Evolutionary conservation across 1,140 invertebrate genomes (phyloP), one percentile per base, ranked within the genome.

Genomic region (Ylistrum balloti): DNA sequence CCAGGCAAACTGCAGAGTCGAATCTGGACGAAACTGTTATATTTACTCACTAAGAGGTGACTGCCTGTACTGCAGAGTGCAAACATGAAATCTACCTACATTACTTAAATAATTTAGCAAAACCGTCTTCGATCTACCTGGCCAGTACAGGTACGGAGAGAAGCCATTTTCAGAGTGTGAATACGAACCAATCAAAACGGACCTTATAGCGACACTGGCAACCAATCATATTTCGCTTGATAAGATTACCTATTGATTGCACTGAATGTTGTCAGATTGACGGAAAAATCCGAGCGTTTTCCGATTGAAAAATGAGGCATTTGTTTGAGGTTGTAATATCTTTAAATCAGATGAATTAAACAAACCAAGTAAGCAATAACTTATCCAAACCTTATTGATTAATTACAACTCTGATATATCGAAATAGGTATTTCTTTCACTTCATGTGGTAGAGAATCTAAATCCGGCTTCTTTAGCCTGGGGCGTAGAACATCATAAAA

Each of bases 91-190:
- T 74, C n/a, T 74, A 74, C 22, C 56, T 74, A 74, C 56, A 74
- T 28, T 0, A 74, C n/a, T 74, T 74, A n/a, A 74, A 74, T 74
- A 28, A 74, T 74, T 28, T 74, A 74, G 56, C 56, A 74, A 11
- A 74, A 74, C 56, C 56, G 56, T 74, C 22, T 74, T n/a, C 56
- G 56, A 74, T 74, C 22, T 74, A 74, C 56, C 56, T 74, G 56
- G 56, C 56, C 56, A 74, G 56, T 7, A 74, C 56, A 74, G 56
- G 56, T 74, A 74, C 0, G 56, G 56, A 74, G 56, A 74, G 56
- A 74, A 74, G 56, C 56, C 56, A 74, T 74, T 74, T 74, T 74
- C 56, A 74, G 56, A 74, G 56, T 74, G 56, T 74, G 56, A 74
- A 74, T 17, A 3, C 9, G 1, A 74, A 74, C 56, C 56, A 74